These are phyloP conservation scores for Sthenelais limicola DNA, from an alignment of 2,888 invertebrate genomes.

Conservation along the genomic window DNA sequence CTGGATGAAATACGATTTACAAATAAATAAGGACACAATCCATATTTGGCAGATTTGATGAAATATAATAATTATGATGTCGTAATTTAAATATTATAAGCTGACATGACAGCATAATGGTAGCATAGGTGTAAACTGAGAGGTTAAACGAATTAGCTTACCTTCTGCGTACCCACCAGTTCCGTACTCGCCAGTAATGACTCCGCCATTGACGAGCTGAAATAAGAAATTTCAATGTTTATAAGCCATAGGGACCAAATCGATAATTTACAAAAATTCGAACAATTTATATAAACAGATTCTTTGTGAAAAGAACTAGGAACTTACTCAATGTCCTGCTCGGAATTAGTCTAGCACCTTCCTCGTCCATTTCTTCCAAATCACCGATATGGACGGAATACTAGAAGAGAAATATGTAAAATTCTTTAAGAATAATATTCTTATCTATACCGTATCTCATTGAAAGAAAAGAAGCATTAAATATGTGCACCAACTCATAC, in stretches of 20 bases:
- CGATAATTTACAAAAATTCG: too few species aligned
- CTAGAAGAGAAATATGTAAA: background rate
- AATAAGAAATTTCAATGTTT: background rate
- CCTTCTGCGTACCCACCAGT: constrained; percentile 19
- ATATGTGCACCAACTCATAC: too few species aligned
- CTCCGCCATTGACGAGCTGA: constrained; percentile 32
- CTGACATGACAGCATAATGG: background rate
- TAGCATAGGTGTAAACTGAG: background rate
- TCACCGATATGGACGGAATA: constrained; percentile 21
- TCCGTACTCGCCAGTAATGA: constrained; percentile 28
- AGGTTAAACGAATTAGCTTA: background rate
- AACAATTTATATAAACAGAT: too few species aligned
- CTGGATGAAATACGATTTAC: too few species aligned
- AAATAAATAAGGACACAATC: constrained; percentile 4
- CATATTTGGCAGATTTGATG: background rate
- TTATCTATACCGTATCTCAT: background rate
- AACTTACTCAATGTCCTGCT: constrained; percentile 29
- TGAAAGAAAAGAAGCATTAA: too few species aligned
- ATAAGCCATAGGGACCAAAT: too few species aligned
- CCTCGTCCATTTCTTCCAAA: constrained; percentile 21
- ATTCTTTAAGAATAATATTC: background rate
- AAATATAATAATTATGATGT: background rate
- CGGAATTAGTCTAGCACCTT: background rate
- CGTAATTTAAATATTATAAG: background rate
- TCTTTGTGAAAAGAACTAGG: too few species aligned